Base-by-base conservation (phyloP, 2,797 vertebrate species). In the Siniperca undulata region DNA sequence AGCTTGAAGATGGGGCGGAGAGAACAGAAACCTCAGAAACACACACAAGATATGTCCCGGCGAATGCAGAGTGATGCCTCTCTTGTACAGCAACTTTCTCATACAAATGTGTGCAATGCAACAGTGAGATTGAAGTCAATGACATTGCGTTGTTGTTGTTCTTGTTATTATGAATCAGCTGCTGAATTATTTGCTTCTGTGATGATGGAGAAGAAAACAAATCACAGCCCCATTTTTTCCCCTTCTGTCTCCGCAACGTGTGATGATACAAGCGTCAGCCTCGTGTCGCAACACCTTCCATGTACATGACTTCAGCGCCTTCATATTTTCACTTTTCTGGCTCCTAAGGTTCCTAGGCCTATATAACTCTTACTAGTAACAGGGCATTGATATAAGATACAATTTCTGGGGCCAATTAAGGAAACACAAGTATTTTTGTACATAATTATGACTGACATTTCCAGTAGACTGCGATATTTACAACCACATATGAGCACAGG, bases 41-140 rank as follows among this genome's bases (percentile, higher is more conserved):
- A 94, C 96, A 96, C 97, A 96, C 95, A 96, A 96, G 96, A 96
- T 93, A 96, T 94, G 95, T 96, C 93, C 96, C 95, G 96, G 97
- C 93, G 95, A 98, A 98, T 97, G 96, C 97, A 95, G 84, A 91
- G 94, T 68, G 90, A 94, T 91, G 80, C 84, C 88, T 72, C 77
- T 86, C 90, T 85, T 89, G 88, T 93, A 96, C 95, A 95, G 96
- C 95, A 95, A 96, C 95, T 93, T 90, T 95, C 94, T 94, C 91
- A 91, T 83, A 94, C 89, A 95, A 96, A 96, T 94, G 95, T 93
- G 93, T 93, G 93, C 92, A 92, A 93, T 93, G 93, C 92, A 94
- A 93, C 92, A 93, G 92, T 93, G 92, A 93, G 88, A 93, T 89
- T 85, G 77, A 88, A 87, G 83, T 91, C 85, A 73, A 68, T 91